These are phyloP conservation scores for Tricholaema leucomelas DNA, from an alignment of 2,113 vertebrate genomes.

Conservation along the genomic window DNA sequence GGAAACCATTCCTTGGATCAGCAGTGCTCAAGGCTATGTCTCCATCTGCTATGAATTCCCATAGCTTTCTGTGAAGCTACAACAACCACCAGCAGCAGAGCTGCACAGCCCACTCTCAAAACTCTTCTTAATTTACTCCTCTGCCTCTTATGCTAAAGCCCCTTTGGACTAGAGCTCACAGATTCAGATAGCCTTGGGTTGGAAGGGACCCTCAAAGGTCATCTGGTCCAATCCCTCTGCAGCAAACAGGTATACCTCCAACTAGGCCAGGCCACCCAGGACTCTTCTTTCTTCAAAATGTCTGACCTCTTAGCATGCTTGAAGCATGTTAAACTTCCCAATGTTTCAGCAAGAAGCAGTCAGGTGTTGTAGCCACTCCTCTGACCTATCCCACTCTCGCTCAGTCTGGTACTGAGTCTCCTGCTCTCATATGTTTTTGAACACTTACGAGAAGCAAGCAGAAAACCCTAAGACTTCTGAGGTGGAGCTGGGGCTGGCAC, in stretches of 20 bases:
- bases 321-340: neutral
- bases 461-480: neutral
- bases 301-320: neutral
- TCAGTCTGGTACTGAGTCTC: neutral
- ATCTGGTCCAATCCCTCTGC: no score
- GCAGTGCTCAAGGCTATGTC: neutral
- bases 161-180: neutral
- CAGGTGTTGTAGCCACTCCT: neutral
- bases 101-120: neutral
- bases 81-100: neutral
- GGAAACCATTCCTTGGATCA: neutral
- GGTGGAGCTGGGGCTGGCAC: neutral
- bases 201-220: no score
- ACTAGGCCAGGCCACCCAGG: no score
- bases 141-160: neutral
- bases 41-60: neutral
- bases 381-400: neutral
- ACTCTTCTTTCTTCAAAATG: neutral
- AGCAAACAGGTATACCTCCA: no score
- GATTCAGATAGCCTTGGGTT: no score
- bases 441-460: neutral
- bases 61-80: neutral
- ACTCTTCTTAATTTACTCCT: neutral
- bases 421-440: neutral
- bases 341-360: neutral